phyloP scores from a whole-genome alignment of 2,888 invertebrate species.

The Spatulosminthurus flaviceps region DNA sequence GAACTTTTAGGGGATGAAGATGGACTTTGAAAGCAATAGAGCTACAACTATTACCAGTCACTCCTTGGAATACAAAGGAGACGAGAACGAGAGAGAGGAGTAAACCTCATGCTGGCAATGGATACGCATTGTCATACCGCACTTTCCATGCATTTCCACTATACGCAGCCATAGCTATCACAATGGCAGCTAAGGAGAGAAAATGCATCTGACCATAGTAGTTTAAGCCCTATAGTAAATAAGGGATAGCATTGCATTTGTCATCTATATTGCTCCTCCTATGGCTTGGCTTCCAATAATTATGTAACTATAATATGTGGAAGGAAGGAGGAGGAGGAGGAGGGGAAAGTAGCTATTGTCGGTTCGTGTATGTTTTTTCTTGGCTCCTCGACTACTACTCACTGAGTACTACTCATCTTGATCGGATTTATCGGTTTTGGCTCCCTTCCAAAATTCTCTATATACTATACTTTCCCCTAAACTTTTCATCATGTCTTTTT shows the following conservation, averaged over 20 bases:
- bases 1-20: constrained; percentile 42
- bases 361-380: constrained; percentile 14
- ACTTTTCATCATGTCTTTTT: constrained; percentile 43
- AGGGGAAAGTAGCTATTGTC: neutral
- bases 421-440: constrained; percentile 57
- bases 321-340: neutral
- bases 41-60: constrained; percentile 31
- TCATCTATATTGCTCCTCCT: no score
- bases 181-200: neutral
- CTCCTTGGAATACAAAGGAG: constrained; percentile 40
- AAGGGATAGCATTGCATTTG: no score
- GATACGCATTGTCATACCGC: neutral
- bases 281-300: no score
- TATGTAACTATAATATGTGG: neutral
- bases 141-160: no score
- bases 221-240: no score
- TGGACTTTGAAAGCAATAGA: constrained; percentile 40
- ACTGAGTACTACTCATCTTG: constrained; percentile 40
- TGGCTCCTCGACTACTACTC: no score
- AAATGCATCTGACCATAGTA: no score
- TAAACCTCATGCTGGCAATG: constrained; percentile 34
- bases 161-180: no score
- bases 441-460: constrained; percentile 47
- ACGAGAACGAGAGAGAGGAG: no score
- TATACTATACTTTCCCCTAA: constrained; percentile 39